Percentiles rank a stretch among this genome's conserved stretches.
Evolutionary conservation across 1,140 invertebrate species (phyloP).

Genomic region (Stratiolaelaps scimitus): DNA sequence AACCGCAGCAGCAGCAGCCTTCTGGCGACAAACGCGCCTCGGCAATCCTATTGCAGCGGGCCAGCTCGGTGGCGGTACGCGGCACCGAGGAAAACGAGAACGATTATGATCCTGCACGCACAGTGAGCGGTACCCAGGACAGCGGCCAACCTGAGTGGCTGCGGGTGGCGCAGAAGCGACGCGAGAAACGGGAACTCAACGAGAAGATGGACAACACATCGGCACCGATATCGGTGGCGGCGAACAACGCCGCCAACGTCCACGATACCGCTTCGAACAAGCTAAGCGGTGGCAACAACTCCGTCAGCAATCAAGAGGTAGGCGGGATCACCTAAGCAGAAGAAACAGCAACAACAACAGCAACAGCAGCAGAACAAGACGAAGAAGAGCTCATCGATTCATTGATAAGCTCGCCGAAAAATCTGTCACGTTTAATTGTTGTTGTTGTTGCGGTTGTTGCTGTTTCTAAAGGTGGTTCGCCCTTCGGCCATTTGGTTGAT

Average conservation of each 20-base stretch:
- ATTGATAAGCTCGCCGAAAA: too few relatives aligned
- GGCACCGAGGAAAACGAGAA: not conserved
- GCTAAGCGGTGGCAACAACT: too few relatives aligned
- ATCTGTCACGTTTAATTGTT: too few relatives aligned
- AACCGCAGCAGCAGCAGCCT: not conserved
- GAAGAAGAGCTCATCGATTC: too few relatives aligned
- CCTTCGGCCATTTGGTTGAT: too few relatives aligned
- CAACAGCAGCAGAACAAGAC: too few relatives aligned
- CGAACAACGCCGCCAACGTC: conserved; percentile 5
- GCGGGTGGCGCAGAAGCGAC: conserved; percentile 51
- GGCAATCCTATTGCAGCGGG: not conserved
- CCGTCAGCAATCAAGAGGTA: conserved; percentile 11
- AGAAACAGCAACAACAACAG: too few relatives aligned
- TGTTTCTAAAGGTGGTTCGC: too few relatives aligned
- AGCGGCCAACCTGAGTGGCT: conserved; percentile 36
- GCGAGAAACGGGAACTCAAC: conserved; percentile 58
- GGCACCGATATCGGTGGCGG: not conserved
- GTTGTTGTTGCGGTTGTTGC: too few relatives aligned
- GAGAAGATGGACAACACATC: conserved; percentile 36
- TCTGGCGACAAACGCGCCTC: not conserved
- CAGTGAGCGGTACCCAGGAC: conserved; percentile 31
- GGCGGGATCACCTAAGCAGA: not conserved
- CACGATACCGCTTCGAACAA: conserved; percentile 6
- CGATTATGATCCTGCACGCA: not conserved
- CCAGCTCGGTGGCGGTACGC: not conserved